These are phyloP conservation scores for Hoplias malabaricus DNA, from an alignment of 2,113 vertebrate species.

Conservation along the genomic window DNA sequence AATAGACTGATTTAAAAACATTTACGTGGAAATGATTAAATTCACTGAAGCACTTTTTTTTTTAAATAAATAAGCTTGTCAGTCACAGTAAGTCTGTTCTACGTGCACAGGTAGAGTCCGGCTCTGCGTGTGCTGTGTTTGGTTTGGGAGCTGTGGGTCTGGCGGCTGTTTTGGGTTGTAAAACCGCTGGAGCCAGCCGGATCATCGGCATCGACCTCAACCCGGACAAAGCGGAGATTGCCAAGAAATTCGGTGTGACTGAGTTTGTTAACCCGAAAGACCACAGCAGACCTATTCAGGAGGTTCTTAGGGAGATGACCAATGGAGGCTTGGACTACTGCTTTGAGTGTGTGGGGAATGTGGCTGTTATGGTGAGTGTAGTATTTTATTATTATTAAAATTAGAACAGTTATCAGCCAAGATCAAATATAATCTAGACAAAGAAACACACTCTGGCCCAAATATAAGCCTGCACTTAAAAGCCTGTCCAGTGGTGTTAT, in stretches of 20 bases:
- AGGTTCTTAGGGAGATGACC: constrained; percentile 78
- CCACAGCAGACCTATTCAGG: constrained; percentile 70
- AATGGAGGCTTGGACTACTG: constrained; percentile 80
- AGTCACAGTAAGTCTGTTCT: neutral
- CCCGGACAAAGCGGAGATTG: constrained; percentile 73
- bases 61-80: neutral
- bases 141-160: constrained; percentile 84
- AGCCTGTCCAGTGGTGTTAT: no score
- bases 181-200: constrained; percentile 71
- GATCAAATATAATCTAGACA: no score
- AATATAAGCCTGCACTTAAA: no score
- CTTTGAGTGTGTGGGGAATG: constrained; percentile 80
- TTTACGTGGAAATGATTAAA: no score
- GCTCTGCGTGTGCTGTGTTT: constrained; percentile 81
- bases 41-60: no score
- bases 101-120: constrained; percentile 76
- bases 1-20: no score
- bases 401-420: neutral
- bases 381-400: neutral
- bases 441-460: no score
- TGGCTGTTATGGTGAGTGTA: constrained; percentile 75
- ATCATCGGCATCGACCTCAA: constrained; percentile 84
- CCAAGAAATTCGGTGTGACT: constrained; percentile 77
- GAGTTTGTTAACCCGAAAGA: constrained; percentile 81
- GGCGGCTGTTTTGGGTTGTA: constrained; percentile 79